Percentiles rank a stretch among this genome's conserved stretches.
Evolutionary conservation across 2,888 invertebrate genomes (phyloP).

Genomic region (Cataglyphis cursor): DNA sequence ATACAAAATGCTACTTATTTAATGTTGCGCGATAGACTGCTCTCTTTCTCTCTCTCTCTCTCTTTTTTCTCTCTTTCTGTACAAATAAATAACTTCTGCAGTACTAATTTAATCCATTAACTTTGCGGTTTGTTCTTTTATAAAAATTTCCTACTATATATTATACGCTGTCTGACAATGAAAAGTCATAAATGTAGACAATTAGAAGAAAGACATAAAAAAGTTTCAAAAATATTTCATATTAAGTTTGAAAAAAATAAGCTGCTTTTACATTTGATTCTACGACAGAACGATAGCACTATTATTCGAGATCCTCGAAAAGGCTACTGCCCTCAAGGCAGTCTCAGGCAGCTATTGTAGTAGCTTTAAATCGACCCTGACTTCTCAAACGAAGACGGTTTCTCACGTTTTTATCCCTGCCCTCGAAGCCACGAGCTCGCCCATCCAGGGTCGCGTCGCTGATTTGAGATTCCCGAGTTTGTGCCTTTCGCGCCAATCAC

Average conservation of each 20-base stretch:
- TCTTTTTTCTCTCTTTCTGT: neutral
- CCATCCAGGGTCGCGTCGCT: constrained; percentile 13
- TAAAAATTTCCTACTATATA: constrained; percentile 5
- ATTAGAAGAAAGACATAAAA: constrained; percentile 6
- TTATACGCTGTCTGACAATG: neutral
- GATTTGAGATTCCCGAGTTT: constrained; percentile 54
- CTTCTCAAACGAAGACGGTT: constrained; percentile 51
- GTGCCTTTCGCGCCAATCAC: constrained; percentile 48
- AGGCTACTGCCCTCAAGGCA: constrained; percentile 25
- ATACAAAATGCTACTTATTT: neutral
- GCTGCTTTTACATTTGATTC: constrained; percentile 35
- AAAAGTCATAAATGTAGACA: constrained; percentile 23
- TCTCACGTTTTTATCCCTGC: constrained; percentile 49
- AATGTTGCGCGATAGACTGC: neutral
- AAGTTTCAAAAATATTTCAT: constrained; percentile 30
- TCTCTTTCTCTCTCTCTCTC: neutral
- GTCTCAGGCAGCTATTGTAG: constrained; percentile 28
- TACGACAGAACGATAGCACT: constrained; percentile 5
- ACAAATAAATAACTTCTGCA: neutral
- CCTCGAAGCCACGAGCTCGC: constrained; percentile 14
- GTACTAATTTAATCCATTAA: neutral
- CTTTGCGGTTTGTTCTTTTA: constrained; percentile 12
- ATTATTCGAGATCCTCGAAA: constrained; percentile 26
- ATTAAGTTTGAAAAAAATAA: constrained; percentile 18
- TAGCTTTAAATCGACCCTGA: constrained; percentile 47